Evolutionary conservation across 2,888 invertebrate genomes (phyloP).

Genomic region (Conomelus anceps): DNA sequence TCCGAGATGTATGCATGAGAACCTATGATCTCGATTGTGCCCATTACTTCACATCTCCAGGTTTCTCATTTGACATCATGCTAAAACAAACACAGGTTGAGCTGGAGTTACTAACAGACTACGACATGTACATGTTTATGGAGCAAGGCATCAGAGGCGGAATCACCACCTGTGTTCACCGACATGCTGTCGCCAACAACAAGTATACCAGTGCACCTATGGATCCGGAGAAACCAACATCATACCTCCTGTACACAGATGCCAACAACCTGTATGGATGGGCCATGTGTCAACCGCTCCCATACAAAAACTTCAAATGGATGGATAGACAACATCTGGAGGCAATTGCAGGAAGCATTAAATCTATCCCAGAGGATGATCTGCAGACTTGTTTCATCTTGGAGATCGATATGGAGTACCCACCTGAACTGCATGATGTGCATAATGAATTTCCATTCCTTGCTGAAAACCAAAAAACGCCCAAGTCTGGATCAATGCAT

Average conservation of each 20-base stretch:
- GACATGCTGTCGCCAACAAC: no score
- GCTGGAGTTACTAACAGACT: conserved; percentile 37
- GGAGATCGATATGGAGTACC: conserved; percentile 20
- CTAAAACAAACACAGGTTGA: conserved; percentile 37
- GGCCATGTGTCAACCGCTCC: conserved; percentile 35
- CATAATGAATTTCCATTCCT: no score
- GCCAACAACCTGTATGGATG: conserved; percentile 32
- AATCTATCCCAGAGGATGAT: neutral
- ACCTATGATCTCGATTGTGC: no score
- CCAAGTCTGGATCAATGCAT: no score
- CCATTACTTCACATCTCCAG: no score
- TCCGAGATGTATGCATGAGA: conserved; percentile 35
- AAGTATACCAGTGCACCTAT: no score
- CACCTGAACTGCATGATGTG: conserved; percentile 1
- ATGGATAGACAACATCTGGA: conserved; percentile 6
- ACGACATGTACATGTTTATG: conserved; percentile 33
- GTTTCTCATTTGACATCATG: no score
- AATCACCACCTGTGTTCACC: conserved; percentile 30
- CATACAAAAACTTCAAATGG: conserved; percentile 37
- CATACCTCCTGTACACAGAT: no score
- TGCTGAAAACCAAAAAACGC: no score
- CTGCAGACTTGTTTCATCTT: conserved; percentile 9
- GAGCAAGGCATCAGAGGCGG: conserved; percentile 35
- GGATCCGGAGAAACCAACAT: neutral
- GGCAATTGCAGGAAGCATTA: neutral